A percentile compares a stretch with the other conserved stretches of the same genome.
Evolutionary conservation across 2,888 invertebrate species (phyloP).

Genomic region (Archaeoteleia sp.): DNA sequence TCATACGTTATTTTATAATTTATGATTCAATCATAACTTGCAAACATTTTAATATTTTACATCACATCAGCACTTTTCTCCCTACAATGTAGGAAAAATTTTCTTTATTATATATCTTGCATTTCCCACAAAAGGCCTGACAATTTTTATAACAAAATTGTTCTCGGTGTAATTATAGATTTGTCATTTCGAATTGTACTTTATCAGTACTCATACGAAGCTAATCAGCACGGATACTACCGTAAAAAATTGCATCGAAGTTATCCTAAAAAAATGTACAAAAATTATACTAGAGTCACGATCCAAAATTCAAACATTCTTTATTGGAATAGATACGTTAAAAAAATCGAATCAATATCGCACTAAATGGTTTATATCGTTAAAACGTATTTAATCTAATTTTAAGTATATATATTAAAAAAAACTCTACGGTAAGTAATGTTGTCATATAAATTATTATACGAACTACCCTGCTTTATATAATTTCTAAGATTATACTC

Average conservation of each 20-base stretch:
- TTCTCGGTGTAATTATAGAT: too few relatives aligned
- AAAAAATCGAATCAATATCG: neutral
- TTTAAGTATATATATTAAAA: too few relatives aligned
- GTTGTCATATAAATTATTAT: slow-evolving; percentile 49
- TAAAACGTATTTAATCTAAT: slow-evolving; percentile 17
- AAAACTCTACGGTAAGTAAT: slow-evolving; percentile 36
- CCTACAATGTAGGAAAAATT: too few relatives aligned
- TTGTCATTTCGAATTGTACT: slow-evolving; percentile 40
- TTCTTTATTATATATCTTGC: too few relatives aligned
- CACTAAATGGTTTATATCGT: neutral
- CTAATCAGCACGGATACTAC: neutral
- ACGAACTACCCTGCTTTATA: slow-evolving; percentile 54
- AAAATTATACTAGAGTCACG: neutral
- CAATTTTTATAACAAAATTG: too few relatives aligned
- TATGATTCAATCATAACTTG: too few relatives aligned
- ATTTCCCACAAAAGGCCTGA: too few relatives aligned
- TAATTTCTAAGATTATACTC: slow-evolving; percentile 46
- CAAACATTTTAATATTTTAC: too few relatives aligned
- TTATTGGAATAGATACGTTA: neutral
- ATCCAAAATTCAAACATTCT: neutral
- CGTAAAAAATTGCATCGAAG: neutral
- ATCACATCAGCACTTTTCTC: too few relatives aligned
- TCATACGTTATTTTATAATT: too few relatives aligned
- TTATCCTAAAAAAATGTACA: too few relatives aligned
- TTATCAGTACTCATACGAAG: slow-evolving; percentile 14